A percentile compares a stretch with the other conserved stretches of the same genome.
phyloP scores from a whole-genome alignment of 2,113 vertebrate species.

The Syngnathoides biaculeatus region DNA sequence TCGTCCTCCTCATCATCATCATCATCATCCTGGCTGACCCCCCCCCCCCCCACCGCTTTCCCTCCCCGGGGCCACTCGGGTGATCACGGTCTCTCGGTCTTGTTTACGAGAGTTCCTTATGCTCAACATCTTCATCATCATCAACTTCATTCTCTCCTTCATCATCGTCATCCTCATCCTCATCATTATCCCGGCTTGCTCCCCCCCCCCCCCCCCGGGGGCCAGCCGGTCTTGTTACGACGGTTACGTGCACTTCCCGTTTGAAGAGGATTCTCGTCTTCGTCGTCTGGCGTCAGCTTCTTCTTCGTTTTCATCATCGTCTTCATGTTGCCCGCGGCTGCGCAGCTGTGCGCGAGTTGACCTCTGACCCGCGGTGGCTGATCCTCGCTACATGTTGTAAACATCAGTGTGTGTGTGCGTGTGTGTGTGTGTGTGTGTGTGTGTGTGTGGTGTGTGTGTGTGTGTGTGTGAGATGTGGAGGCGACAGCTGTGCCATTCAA shows the following conservation, averaged over 20 bases:
- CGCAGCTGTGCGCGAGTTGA: background rate
- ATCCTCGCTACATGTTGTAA: background rate
- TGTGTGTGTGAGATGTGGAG: background rate
- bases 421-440: background rate
- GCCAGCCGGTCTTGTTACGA: background rate
- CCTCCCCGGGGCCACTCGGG: background rate
- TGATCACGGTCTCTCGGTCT: background rate
- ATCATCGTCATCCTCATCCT: background rate
- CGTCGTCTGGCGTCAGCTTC: background rate
- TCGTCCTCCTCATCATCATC: background rate
- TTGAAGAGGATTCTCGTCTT: background rate
- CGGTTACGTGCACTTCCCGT: background rate
- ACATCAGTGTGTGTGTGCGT: background rate
- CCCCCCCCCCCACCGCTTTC: background rate
- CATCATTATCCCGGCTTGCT: background rate
- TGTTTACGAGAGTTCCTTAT: background rate
- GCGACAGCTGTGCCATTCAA: background rate
- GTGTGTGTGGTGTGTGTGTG: background rate
- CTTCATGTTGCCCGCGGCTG: background rate
- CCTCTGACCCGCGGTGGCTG: background rate
- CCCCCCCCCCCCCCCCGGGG: background rate
- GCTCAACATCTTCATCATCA: background rate
- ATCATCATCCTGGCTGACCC: background rate
- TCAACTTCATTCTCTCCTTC: background rate
- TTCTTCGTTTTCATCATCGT: background rate